Base-by-base conservation (phyloP, 1,140 invertebrate species). In the Agrypnia vestita region DNA sequence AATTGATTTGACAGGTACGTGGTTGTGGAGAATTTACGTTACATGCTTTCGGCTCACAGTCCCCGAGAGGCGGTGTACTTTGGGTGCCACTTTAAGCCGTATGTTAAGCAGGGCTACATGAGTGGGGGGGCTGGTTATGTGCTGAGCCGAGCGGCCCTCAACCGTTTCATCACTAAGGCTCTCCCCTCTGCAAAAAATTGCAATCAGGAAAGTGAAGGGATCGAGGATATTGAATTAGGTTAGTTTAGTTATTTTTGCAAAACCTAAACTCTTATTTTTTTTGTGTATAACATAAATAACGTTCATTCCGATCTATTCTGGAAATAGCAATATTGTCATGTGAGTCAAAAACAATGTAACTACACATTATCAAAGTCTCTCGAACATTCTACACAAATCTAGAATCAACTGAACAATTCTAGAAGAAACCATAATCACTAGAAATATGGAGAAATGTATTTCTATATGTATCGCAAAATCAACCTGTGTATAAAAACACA, bases 181-280 rank as follows among this genome's bases (percentile, higher is more conserved):
- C 84, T 97, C 53, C 92, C 92, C 0, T 90, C 96, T 83, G 87
- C 90, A 21, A 90, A 91, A 11, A 91, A 92, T 35, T 96, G 97
- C 87, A 88, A 93, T 13, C 84, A 91, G 46, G 92, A 93, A 80
- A 91, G 93, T 82, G 92, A 91, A n/a, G 97, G 96, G 7, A 94
- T 96, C 0, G 97, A 99, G 86, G 97, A 99, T 86, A 96, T 96
- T 0, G 96, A 98, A 87, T 96, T 99, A 89, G 97, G 97, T 84
- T 84, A 59, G 11, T 12, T 35, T 35, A 35, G 25, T 35, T 35
- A 35, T 35, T 35, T n/a, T n/a, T n/a, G n/a, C n/a, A n/a, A n/a
- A n/a, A n/a, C n/a, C n/a, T n/a, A n/a, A n/a, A n/a, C n/a, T n/a
- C n/a, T n/a, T n/a, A n/a, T n/a, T n/a, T n/a, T n/a, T n/a, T n/a